Percentiles rank a stretch among this genome's conserved stretches.
Conservation (phyloP, 2,888 invertebrate species). For the Nasonia oneida region DNA sequence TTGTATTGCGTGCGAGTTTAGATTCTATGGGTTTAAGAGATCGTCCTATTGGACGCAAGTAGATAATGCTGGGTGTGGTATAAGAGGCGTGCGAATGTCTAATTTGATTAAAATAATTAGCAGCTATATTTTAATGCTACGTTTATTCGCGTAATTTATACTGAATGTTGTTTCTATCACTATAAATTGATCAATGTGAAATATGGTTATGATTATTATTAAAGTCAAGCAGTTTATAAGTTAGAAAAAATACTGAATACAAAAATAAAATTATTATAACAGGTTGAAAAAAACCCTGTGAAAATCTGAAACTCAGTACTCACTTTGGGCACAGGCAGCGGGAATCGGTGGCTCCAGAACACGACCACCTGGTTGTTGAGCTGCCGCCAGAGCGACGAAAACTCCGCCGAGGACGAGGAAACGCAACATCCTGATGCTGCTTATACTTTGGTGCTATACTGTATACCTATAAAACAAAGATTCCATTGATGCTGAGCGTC, state of each 20-base stretch:
- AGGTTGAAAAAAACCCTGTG: not conserved
- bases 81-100: no score
- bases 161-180: no score
- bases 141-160: no score
- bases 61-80: no score
- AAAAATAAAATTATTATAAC: not conserved
- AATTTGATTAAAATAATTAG: no score
- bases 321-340: conserved; percentile 87
- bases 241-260: no score
- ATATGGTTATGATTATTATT: no score
- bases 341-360: conserved; percentile 90
- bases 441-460: not conserved
- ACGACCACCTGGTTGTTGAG: conserved; percentile 86
- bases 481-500: not conserved
- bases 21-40: not conserved
- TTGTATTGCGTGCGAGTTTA: not conserved
- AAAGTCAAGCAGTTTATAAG: no score
- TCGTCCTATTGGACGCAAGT: no score
- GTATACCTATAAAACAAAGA: conserved; percentile 38
- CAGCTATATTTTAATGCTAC: no score
- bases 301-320: conserved; percentile 73
- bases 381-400: conserved; percentile 80
- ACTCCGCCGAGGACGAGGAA: conserved; percentile 75
- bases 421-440: conserved; percentile 69
- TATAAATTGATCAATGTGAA: no score